phyloP scores from a whole-genome alignment of 1,140 invertebrate species.

The Cyrtorhinus lividipennis region DNA sequence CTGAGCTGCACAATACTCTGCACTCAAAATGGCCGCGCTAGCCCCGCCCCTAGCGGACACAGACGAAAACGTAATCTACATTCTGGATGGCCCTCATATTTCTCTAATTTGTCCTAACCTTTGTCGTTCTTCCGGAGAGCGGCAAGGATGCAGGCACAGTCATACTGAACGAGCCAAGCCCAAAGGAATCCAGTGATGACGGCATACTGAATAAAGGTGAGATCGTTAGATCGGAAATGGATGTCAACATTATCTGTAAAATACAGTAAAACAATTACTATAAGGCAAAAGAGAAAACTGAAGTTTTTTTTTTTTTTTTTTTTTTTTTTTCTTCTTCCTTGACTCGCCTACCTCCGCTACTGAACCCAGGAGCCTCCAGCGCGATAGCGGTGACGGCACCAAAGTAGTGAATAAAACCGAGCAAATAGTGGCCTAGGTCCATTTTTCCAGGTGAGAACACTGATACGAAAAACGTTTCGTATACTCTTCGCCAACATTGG shows the following conservation, averaged over 20 bases:
- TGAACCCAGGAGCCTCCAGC: conserved; percentile 55
- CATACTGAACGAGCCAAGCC: conserved; percentile 51
- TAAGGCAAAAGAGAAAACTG: no score
- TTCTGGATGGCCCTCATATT: no score
- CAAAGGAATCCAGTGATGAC: neutral
- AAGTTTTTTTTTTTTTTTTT: no score
- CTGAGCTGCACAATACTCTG: no score
- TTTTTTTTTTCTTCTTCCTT: neutral
- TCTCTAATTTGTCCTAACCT: no score
- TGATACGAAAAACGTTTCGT: conserved; percentile 60
- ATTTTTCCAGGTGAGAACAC: conserved; percentile 68
- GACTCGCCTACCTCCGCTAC: conserved; percentile 20
- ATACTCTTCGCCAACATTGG: conserved; percentile 56
- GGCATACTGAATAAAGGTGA: neutral
- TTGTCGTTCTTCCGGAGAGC: conserved; percentile 51
- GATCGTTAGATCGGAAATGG: neutral
- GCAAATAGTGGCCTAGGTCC: conserved; percentile 57
- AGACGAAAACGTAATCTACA: no score
- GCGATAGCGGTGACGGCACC: conserved; percentile 47
- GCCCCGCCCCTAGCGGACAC: no score
- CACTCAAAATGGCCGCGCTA: no score
- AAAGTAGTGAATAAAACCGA: conserved; percentile 62
- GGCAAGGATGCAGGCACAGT: conserved; percentile 52
- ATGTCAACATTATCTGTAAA: neutral
- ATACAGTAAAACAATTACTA: neutral